Evolutionary conservation across 1,140 invertebrate genomes (phyloP).

Genomic region (Diprion similis): DNA sequence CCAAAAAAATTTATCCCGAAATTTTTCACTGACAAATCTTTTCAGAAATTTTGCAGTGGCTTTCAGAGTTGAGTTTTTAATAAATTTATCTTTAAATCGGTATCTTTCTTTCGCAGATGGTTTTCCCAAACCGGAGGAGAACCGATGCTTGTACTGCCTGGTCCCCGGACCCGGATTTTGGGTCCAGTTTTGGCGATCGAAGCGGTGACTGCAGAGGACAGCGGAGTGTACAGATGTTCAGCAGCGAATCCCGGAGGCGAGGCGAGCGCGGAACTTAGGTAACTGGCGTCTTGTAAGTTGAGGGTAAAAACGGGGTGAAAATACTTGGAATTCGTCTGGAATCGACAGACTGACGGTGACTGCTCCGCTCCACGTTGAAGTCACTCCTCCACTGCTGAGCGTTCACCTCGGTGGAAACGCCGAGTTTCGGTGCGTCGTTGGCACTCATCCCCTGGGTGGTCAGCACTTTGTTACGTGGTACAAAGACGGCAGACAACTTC

Average conservation of each 20-base stretch:
- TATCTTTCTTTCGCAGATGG: slow-evolving; percentile 65
- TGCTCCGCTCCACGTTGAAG: slow-evolving; percentile 74
- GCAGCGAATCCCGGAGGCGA: slow-evolving; percentile 75
- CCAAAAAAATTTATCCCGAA: too few species aligned
- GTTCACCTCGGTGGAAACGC: slow-evolving; percentile 80
- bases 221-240: slow-evolving; percentile 73
- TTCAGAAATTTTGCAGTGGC: too few species aligned
- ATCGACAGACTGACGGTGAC: slow-evolving; percentile 67
- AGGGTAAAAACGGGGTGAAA: background rate
- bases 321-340: background rate
- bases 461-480: slow-evolving; percentile 72
- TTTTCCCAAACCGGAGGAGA: slow-evolving; percentile 71
- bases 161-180: slow-evolving; percentile 69
- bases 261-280: slow-evolving; percentile 70
- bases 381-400: slow-evolving; percentile 72
- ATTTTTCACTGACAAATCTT: too few species aligned
- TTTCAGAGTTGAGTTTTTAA: too few species aligned
- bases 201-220: slow-evolving; percentile 74
- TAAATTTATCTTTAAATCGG: background rate
- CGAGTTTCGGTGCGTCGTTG: slow-evolving; percentile 74
- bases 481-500: slow-evolving; percentile 77
- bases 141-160: slow-evolving; percentile 68
- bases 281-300: slow-evolving; percentile 14
- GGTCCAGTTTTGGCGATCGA: slow-evolving; percentile 77
- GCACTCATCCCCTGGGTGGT: slow-evolving; percentile 59